phyloP scores from a whole-genome alignment of 2,888 invertebrate genomes.

The Synanthedon tipuliformis region DNA sequence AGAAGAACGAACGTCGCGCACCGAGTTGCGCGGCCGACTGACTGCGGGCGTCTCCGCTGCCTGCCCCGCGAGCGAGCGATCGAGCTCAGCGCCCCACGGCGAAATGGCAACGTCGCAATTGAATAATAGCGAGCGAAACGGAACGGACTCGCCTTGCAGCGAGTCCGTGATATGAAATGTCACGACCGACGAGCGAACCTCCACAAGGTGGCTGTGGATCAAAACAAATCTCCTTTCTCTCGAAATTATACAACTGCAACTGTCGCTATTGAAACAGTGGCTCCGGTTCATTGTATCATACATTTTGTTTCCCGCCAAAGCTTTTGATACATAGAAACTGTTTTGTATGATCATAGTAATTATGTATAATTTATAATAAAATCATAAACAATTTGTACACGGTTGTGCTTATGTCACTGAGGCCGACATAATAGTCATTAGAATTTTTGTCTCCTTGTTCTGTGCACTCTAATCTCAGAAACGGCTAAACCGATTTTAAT shows the following conservation, averaged over 20 bases:
- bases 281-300: constrained; percentile 20
- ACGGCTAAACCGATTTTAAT: background rate
- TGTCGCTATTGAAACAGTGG: constrained; percentile 35
- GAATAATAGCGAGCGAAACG: constrained; percentile 53
- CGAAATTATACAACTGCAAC: constrained; percentile 53
- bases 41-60: constrained; percentile 30
- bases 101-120: constrained; percentile 57
- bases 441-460: constrained; percentile 14
- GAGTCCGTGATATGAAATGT: constrained; percentile 47
- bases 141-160: constrained; percentile 39
- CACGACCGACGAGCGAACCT: constrained; percentile 44
- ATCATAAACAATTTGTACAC: too few relatives aligned
- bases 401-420: too few relatives aligned
- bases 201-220: constrained; percentile 51
- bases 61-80: constrained; percentile 33
- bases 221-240: constrained; percentile 70
- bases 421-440: too few relatives aligned
- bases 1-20: constrained; percentile 68
- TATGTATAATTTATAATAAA: too few relatives aligned
- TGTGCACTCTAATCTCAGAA: too few relatives aligned
- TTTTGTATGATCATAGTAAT: too few relatives aligned
- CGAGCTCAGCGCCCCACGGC: constrained; percentile 27
- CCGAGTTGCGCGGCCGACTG: constrained; percentile 68
- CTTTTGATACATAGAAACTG: too few relatives aligned
- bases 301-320: constrained; percentile 26